Conservation (phyloP, 2,797 vertebrate species). For the Alauda arvensis region DNA sequence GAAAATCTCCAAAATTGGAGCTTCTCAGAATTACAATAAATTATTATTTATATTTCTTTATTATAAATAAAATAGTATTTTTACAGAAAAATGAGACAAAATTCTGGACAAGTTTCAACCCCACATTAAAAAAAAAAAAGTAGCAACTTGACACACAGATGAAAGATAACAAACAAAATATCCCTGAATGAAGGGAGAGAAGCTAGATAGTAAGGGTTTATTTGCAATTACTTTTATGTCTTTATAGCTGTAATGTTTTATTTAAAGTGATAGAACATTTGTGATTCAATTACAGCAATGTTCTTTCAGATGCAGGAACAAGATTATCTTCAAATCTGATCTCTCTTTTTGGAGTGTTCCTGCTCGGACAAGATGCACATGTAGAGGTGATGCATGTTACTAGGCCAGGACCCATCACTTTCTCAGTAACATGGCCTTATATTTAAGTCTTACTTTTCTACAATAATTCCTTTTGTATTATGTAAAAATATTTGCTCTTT, state of each 20-base stretch:
- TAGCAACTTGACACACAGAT: background rate
- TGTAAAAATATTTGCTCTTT: background rate
- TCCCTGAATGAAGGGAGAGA: background rate
- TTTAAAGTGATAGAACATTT: background rate
- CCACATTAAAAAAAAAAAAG: background rate
- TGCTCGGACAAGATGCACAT: background rate
- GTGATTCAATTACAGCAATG: background rate
- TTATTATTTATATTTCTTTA: too few species aligned
- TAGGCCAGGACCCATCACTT: background rate
- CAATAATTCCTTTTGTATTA: background rate
- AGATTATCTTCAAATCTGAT: background rate
- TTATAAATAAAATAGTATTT: too few species aligned
- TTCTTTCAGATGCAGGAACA: background rate
- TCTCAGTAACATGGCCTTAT: background rate
- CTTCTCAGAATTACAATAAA: background rate
- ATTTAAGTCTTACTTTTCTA: background rate
- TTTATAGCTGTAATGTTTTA: background rate
- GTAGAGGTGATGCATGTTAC: background rate
- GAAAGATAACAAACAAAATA: background rate
- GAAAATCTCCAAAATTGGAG: background rate
- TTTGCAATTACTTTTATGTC: background rate
- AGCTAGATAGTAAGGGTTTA: background rate
- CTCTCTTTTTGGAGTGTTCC: background rate
- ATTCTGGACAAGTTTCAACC: background rate
- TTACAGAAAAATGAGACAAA: background rate